These are phyloP conservation scores for Cyanistes caeruleus DNA, from an alignment of 2,113 vertebrate species.

Conservation along the genomic window DNA sequence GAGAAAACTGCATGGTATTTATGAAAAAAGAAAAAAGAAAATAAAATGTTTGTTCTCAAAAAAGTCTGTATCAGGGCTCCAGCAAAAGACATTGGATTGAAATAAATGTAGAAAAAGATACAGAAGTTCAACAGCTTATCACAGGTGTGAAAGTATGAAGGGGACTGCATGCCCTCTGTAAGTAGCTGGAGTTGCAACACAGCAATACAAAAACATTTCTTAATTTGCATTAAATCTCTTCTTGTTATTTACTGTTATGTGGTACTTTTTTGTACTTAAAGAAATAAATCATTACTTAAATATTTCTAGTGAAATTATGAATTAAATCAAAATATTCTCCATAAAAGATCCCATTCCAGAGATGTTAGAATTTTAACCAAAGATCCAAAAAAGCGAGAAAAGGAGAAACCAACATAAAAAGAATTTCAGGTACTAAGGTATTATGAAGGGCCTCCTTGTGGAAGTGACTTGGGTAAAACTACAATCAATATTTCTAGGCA, in stretches of 20 bases:
- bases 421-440: neutral
- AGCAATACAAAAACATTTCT: neutral
- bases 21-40: neutral
- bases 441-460: neutral
- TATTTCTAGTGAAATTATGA: neutral
- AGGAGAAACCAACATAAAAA: neutral
- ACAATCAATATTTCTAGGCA: neutral
- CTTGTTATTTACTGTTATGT: neutral
- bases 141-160: neutral
- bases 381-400: neutral
- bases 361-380: neutral
- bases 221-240: neutral
- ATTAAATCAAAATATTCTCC: neutral
- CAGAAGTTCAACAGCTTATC: neutral
- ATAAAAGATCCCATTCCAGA: neutral
- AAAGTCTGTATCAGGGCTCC: neutral
- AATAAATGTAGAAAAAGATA: neutral
- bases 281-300: neutral
- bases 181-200: neutral
- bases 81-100: neutral
- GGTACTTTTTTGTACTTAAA: neutral
- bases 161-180: neutral
- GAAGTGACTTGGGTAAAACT: neutral
- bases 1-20: neutral
- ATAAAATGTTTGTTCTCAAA: neutral